Evolutionary conservation across 2,113 vertebrate species (phyloP).

Genomic region (Mungos mungo): DNA sequence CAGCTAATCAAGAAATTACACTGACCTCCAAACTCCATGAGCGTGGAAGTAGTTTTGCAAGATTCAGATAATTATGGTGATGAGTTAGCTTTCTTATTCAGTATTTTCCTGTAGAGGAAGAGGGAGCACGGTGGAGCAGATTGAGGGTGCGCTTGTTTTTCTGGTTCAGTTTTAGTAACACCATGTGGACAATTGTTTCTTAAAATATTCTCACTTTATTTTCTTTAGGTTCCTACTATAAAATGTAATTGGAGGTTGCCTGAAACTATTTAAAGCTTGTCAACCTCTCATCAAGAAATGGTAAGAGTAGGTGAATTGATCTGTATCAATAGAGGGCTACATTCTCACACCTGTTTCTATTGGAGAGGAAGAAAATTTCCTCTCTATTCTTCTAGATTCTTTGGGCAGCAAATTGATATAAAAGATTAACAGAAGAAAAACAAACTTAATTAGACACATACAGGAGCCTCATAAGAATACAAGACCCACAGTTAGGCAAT

Average conservation of each 20-base stretch:
- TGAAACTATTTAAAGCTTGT: slow-evolving; percentile 59
- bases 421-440: not conserved
- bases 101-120: not conserved
- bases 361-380: not conserved
- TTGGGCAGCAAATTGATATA: not conserved
- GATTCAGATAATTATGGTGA: slow-evolving; percentile 46
- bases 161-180: slow-evolving; percentile 28
- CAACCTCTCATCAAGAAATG: slow-evolving; percentile 47
- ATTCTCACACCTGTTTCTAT: not conserved
- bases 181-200: slow-evolving; percentile 64
- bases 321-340: slow-evolving; percentile 53
- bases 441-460: not conserved
- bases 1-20: slow-evolving; percentile 56
- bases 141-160: not conserved
- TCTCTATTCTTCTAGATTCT: not conserved
- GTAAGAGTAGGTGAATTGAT: slow-evolving; percentile 18
- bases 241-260: slow-evolving; percentile 45
- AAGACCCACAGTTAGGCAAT: not conserved
- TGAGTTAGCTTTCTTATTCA: slow-evolving; percentile 18
- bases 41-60: slow-evolving; percentile 2
- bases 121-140: not conserved
- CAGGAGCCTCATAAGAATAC: not conserved
- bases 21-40: slow-evolving; percentile 46
- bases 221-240: slow-evolving; percentile 39
- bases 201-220: slow-evolving; percentile 50